phyloP scores from a whole-genome alignment of 2,888 invertebrate genomes.

The Drosophila borealis region DNA sequence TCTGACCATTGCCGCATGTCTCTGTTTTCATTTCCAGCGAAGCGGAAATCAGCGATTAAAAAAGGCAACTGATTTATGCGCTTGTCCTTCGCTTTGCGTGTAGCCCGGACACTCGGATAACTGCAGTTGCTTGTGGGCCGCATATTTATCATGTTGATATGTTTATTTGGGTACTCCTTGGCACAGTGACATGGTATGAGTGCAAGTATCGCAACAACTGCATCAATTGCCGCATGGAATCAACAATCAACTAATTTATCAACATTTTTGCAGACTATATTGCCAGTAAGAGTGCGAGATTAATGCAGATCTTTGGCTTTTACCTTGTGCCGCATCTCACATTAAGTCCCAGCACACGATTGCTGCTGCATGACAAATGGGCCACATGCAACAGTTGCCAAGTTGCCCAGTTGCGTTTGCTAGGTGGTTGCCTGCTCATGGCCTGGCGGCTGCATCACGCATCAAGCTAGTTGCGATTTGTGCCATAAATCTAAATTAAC shows the following conservation, averaged over 20 bases:
- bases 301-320: slow-evolving; percentile 36
- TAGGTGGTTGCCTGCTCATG: slow-evolving; percentile 33
- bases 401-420: slow-evolving; percentile 40
- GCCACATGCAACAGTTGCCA: slow-evolving; percentile 56
- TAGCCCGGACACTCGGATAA: slow-evolving; percentile 57
- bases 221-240: slow-evolving; percentile 57
- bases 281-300: slow-evolving; percentile 38
- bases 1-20: slow-evolving; percentile 6
- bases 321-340: slow-evolving; percentile 16
- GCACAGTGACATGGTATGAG: slow-evolving; percentile 54
- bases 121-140: slow-evolving; percentile 59
- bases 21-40: slow-evolving; percentile 63
- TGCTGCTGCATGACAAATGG: slow-evolving; percentile 69
- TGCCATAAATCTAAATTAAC: slow-evolving; percentile 82
- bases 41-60: slow-evolving; percentile 78
- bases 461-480: slow-evolving; percentile 71
- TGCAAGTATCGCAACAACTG: slow-evolving; percentile 23
- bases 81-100: slow-evolving; percentile 75
- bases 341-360: slow-evolving; percentile 62
- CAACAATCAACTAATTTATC: slow-evolving; percentile 73
- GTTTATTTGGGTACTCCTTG: slow-evolving; percentile 62
- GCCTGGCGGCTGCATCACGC: slow-evolving; percentile 71
- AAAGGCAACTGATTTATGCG: slow-evolving; percentile 67
- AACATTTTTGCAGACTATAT: slow-evolving; percentile 48
- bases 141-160: slow-evolving; percentile 76